Base-by-base conservation (phyloP, 2,888 invertebrate genomes). In the Bombyx huttoni region DNA sequence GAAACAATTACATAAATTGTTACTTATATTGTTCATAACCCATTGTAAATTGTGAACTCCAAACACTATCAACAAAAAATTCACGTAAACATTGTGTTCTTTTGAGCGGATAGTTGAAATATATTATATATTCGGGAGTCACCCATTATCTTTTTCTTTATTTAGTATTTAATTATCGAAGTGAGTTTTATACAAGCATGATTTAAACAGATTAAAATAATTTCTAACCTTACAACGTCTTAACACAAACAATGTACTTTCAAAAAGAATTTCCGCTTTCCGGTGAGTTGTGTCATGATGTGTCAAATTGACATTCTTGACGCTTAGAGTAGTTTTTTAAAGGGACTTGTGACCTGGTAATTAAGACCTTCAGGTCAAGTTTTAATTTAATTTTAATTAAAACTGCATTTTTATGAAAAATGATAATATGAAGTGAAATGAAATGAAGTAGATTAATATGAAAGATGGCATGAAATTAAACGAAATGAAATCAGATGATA, bases 191-290 rank as follows among this genome's bases (percentile, higher is more conserved):
- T 52, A 52, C 13, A 54, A 54, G 40, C 54, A 8, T 52, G 85
- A 85, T 86, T 73, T 50, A 58, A 60, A 59, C 51, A 57, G 84
- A 84, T 87, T 63, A 67, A 72, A 75, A 71, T 63, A 58, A 55
- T 62, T 69, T 70, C 85, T 86, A 87, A 87, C 87, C 87, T 87
- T 67, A 70, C 70, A 81, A 82, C 83, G 85, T 81, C 86, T 72
- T 70, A 57, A 71, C 80, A 69, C 72, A 75, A 67, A 77, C 72
- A 75, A 73, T 69, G 64, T 69, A 74, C 69, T 73, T 60, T 64
- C 63, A 67, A 78, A 81, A 84, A 84, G 83, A 78, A 67, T 69
- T 68, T 69, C 64, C 63, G n/a, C n/a, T 65, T 64, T 59, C 55
- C 48, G 8, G 47, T 14, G 51, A 51, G 60, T 40, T 10, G 40